Evolutionary conservation across 1,140 invertebrate genomes (phyloP).

Genomic region (Eurosta solidaginis): DNA sequence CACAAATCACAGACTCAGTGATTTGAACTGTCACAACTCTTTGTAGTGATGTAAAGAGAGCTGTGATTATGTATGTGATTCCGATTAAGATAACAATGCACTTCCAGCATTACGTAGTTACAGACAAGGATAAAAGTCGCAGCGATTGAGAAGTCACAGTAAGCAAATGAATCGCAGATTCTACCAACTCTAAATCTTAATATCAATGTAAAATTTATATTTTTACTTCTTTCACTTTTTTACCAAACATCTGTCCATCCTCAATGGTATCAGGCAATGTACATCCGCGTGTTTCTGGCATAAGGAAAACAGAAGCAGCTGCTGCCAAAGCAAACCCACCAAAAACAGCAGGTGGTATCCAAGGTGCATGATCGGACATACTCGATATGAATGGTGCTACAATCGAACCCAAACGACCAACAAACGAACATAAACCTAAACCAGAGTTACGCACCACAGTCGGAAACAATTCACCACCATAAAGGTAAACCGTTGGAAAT

Average conservation of each 20-base stretch:
- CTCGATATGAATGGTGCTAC: conserved; percentile 64
- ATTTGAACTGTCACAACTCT: too few relatives aligned
- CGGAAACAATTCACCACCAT: conserved; percentile 66
- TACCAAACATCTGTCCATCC: conserved; percentile 76
- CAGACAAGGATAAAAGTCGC: too few relatives aligned
- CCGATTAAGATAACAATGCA: too few relatives aligned
- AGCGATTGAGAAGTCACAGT: too few relatives aligned
- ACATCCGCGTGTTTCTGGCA: conserved; percentile 77
- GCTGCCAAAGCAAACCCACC: conserved; percentile 68
- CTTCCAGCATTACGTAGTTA: too few relatives aligned
- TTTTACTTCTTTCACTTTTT: conserved; percentile 57
- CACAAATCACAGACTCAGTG: too few relatives aligned
- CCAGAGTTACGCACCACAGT: conserved; percentile 66
- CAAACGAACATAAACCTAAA: conserved; percentile 64
- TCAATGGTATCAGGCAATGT: conserved; percentile 77
- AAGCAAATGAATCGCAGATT: too few relatives aligned
- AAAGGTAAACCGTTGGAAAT: conserved; percentile 66
- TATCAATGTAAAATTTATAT: not conserved
- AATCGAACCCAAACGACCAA: conserved; percentile 65
- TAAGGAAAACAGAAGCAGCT: conserved; percentile 65
- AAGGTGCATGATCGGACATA: conserved; percentile 52
- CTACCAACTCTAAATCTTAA: too few relatives aligned
- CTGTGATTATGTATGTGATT: too few relatives aligned
- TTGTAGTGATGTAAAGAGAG: too few relatives aligned
- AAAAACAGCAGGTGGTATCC: conserved; percentile 72